Base-by-base conservation (phyloP, 2,797 vertebrate genomes). In the Gymnocypris eckloni region DNA sequence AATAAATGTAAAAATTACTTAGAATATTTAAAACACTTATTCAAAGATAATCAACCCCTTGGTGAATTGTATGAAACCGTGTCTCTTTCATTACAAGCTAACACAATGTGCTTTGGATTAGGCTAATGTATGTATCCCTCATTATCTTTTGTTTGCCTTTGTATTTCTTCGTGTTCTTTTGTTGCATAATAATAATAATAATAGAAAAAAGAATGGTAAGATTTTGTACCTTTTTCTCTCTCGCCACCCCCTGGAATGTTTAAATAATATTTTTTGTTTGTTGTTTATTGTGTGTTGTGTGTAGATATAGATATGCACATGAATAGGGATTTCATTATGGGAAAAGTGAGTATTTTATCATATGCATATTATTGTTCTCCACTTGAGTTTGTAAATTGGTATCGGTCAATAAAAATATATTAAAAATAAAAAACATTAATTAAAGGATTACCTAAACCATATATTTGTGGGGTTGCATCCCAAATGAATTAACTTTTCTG, bases 241-340 rank as follows among this genome's bases (percentile, higher is more conserved):
- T 59, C n/a, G 56, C 22, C 56, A 59, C 56, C 22, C 54, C 6
- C 52, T 54, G 16, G 7, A 59, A n/a, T n/a, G 22, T 59, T 59
- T 12, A 59, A 59, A 25, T 3, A 59, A 59, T 59, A 4, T 59
- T 56, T 12, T 25, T 59, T 59, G 22, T 11, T n/a, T 59, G 56
- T 59, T n/a, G 54, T 59, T 59, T 59, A 59, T 59, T 59, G 56
- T n/a, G 54, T 59, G 56, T n/a, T 59, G 56, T n/a, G 54, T 59
- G 56, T n/a, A 11, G 22, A 59, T 59, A n/a, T 22, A 22, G 18
- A 56, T 56, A 22, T 56, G 2, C 4, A 59, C 56, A 59, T 0
- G 9, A 9, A 59, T 59, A n/a, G 56, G n/a, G 3, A 59, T n/a
- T 22, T 11, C 4, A n/a, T n/a, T n/a, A 22, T 59, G 22, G 22